Conservation (phyloP, 1,140 invertebrate genomes). For the Drosophila sp. region DNA sequence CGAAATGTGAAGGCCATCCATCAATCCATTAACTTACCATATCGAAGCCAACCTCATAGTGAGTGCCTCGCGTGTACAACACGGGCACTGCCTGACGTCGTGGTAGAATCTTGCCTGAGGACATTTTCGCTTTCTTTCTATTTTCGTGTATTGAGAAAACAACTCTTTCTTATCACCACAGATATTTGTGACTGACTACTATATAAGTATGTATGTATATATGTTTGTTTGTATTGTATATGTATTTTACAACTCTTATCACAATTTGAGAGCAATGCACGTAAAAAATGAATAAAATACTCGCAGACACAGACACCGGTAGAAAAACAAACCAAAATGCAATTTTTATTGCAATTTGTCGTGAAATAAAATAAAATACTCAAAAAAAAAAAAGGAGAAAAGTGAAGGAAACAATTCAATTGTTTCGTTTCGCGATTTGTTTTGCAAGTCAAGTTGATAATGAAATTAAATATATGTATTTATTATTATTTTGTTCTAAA, state of each 20-base stretch:
- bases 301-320: slow-evolving; percentile 14
- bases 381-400: neutral
- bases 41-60: slow-evolving; percentile 93
- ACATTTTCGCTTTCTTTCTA: slow-evolving; percentile 38
- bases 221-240: neutral
- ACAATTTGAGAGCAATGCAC: neutral
- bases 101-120: slow-evolving; percentile 62
- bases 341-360: neutral
- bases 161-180: slow-evolving; percentile 22
- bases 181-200: slow-evolving; percentile 7
- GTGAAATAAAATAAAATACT: neutral
- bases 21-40: slow-evolving; percentile 85
- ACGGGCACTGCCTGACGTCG: slow-evolving; percentile 89
- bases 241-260: slow-evolving; percentile 16
- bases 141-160: slow-evolving; percentile 2
- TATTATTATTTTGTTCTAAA: slow-evolving; percentile 56
- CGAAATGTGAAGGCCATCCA: neutral
- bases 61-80: slow-evolving; percentile 89
- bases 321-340: slow-evolving; percentile 29
- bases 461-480: slow-evolving; percentile 21
- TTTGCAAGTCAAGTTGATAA: slow-evolving; percentile 14
- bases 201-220: neutral
- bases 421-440: neutral
- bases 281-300: slow-evolving; percentile 9
- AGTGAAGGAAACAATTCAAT: slow-evolving; percentile 15